Evolutionary conservation across 2,888 invertebrate species (phyloP), one percentile per base, ranked within the genome.

Genomic region (Eurytoma adleriae): DNA sequence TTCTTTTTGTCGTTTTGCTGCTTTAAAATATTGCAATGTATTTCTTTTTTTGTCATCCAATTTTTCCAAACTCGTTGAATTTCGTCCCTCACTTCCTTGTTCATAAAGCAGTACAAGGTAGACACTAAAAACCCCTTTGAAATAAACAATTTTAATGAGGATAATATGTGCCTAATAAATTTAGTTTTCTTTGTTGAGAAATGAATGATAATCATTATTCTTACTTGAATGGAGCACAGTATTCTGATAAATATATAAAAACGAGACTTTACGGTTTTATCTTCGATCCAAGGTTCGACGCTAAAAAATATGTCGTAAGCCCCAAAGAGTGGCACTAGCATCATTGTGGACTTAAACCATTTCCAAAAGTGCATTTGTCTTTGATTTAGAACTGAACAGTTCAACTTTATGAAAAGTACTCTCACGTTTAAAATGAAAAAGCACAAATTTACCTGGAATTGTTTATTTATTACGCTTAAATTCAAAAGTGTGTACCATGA

Each of bases 261-360:
- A 16, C 62, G 16, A 16, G 57, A 27, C 59, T 74, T 79, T 4
- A 64, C 20, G 3, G 3, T 14, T 40, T 69, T 69, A 20, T 74
- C 67, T 24, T 69, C 68, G 2, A 69, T 64, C 69, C 73, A 79
- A 3, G 74, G 64, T 3, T 73, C 68, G 10, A 74, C 12, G 40
- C 62, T 20, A 16, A 69, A 74, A 30, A 79, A 74, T 57, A 79
- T 74, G 13, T 79, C 61, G 18, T 79, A 30, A 10, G 69, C 73
- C 0, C 79, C 79, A n/a, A 79, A 79, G 16, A 79, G 69, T 10
- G 79, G 79, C 3, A 79, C 74, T 13, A 79, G 52, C 74, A 74
- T 79, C 18, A 79, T 24, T 4, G 79, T 79, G 0, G 79, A 79
- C 13, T 50, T 79, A n/a, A 79, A 62, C 79, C 74, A 79, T 13